These are phyloP conservation scores for Desmophyllum pertusum DNA, from an alignment of 92 coral and sea anemone species.

Conservation along the genomic window DNA sequence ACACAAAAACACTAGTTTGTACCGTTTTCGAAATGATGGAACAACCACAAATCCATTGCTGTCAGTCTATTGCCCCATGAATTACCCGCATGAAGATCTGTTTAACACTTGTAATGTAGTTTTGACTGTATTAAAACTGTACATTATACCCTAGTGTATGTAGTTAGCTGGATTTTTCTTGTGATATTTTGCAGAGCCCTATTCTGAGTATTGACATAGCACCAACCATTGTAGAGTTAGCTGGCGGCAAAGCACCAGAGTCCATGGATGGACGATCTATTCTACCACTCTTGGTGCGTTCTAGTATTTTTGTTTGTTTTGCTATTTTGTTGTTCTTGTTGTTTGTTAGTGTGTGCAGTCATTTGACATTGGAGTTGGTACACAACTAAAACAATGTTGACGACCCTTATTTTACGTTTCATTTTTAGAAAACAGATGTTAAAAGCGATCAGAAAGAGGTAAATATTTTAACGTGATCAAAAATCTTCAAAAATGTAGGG, in stretches of 20 bases:
- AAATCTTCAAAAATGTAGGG: too few species aligned
- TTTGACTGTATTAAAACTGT: too few species aligned
- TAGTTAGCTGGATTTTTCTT: background rate
- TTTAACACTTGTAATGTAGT: too few species aligned
- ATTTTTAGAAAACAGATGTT: conserved; percentile 16
- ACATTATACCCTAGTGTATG: background rate
- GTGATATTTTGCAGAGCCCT: conserved; percentile 54
- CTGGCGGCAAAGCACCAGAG: conserved; percentile 80
- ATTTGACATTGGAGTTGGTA: too few species aligned
- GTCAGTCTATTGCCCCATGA: too few species aligned
- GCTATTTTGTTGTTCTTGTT: background rate
- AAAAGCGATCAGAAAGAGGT: conserved; percentile 8
- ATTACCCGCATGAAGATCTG: too few species aligned
- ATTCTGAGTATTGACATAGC: conserved; percentile 82
- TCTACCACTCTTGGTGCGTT: conserved; percentile 69
- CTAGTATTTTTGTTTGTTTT: too few species aligned
- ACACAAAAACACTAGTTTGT: too few species aligned
- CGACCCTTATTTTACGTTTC: background rate
- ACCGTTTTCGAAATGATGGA: too few species aligned
- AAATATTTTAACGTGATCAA: background rate
- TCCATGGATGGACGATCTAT: conserved; percentile 85
- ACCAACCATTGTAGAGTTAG: conserved; percentile 84
- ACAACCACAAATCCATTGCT: too few species aligned
- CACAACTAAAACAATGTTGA: background rate
- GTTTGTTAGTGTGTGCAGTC: background rate